Percentiles rank a stretch among this genome's conserved stretches.
Evolutionary conservation across 2,888 invertebrate species (phyloP).

Genomic region (Tortrix viridana): DNA sequence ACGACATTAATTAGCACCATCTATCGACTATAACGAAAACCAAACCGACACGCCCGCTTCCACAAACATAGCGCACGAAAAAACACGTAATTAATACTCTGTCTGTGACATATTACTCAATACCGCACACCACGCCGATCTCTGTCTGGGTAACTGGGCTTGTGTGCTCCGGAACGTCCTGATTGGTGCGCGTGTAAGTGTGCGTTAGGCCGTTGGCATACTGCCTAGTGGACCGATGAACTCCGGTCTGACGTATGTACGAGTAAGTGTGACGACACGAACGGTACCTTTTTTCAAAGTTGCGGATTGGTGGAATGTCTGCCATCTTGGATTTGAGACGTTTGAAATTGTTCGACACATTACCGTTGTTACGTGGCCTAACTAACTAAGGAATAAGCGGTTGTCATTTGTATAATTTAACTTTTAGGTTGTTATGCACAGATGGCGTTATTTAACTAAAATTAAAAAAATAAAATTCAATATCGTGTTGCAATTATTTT

Average conservation of each 20-base stretch:
- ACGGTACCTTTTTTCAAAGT: constrained; percentile 41
- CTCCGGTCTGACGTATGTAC: constrained; percentile 63
- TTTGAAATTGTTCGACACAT: not conserved
- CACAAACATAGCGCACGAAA: constrained; percentile 28
- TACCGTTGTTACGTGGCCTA: not conserved
- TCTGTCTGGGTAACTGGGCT: constrained; percentile 43
- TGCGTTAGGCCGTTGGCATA: constrained; percentile 76
- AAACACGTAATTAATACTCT: constrained; percentile 54
- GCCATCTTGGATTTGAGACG: constrained; percentile 9
- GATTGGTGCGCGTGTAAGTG: constrained; percentile 44
- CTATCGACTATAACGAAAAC: constrained; percentile 1
- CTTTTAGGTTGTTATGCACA: no score
- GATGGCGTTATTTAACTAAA: no score
- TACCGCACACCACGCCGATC: constrained; percentile 51
- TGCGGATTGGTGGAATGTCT: not conserved
- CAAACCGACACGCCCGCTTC: not conserved
- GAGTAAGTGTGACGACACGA: constrained; percentile 50
- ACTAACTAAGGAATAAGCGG: constrained; percentile 2
- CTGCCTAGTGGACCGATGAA: constrained; percentile 82
- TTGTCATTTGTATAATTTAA: no score
- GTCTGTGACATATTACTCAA: constrained; percentile 66
- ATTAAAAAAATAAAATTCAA: no score
- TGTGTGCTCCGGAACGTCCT: constrained; percentile 48
- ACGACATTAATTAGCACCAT: constrained; percentile 1
- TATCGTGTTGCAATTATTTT: no score